These are phyloP conservation scores for Chirona hameri DNA, from an alignment of 2,888 invertebrate genomes.

Conservation along the genomic window DNA sequence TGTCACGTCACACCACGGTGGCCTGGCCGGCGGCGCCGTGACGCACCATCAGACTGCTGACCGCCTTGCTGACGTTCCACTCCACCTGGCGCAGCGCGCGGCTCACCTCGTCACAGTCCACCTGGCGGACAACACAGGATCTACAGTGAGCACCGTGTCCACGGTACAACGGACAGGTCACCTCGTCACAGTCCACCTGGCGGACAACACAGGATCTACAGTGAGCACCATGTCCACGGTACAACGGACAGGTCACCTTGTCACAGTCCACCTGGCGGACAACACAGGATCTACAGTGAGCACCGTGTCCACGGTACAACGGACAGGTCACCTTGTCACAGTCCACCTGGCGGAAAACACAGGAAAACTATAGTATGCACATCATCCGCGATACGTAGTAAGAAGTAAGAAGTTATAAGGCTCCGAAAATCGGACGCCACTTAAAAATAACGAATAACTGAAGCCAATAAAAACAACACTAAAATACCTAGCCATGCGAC, in stretches of 20 bases:
- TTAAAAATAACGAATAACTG: no score
- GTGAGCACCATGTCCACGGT: not conserved
- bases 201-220: no score
- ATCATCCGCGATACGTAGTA: no score
- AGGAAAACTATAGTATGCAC: no score
- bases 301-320: not conserved
- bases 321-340: no score
- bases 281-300: no score
- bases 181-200: constrained; percentile 8
- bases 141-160: no score
- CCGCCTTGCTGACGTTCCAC: constrained; percentile 24
- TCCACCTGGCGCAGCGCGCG: constrained; percentile 8
- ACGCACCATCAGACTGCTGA: constrained; percentile 26
- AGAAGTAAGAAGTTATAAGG: no score
- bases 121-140: not conserved
- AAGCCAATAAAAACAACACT: no score
- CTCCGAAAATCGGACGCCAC: no score
- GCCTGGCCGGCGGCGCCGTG: constrained; percentile 28
- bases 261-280: not conserved
- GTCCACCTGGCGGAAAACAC: no score
- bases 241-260: not conserved
- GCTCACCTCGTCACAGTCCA: constrained; percentile 14
- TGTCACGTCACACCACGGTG: constrained; percentile 14
- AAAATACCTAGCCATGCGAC: no score
- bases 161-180: not conserved